These are phyloP conservation scores for Halocynthia roretzi DNA, from an alignment of 23 tunicate species.

Conservation along the genomic window DNA sequence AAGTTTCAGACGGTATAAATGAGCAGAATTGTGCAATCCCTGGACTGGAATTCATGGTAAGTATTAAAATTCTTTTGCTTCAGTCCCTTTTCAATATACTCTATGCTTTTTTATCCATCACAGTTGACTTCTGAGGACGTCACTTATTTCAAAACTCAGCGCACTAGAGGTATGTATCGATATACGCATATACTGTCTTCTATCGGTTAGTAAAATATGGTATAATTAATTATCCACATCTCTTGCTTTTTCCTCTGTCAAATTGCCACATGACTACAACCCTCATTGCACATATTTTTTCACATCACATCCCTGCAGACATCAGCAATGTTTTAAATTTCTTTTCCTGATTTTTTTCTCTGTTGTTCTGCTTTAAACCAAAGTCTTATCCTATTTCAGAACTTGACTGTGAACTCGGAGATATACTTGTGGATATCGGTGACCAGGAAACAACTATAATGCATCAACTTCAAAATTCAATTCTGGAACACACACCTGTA, in stretches of 20 bases:
- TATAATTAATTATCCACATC: too few relatives aligned
- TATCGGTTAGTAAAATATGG: too few relatives aligned
- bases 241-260: too few relatives aligned
- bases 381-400: background rate
- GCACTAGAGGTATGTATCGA: conserved; percentile 22
- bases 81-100: background rate
- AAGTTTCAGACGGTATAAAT: background rate
- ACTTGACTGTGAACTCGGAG: conserved; percentile 69
- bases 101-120: background rate
- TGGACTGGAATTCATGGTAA: conserved; percentile 45
- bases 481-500: conserved; percentile 19
- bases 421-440: conserved; percentile 74
- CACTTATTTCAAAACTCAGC: conserved; percentile 64
- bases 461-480: conserved; percentile 51
- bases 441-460: conserved; percentile 45
- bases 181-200: too few relatives aligned
- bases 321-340: too few relatives aligned
- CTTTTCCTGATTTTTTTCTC: too few relatives aligned
- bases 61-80: background rate
- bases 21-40: conserved; percentile 24
- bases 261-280: too few relatives aligned
- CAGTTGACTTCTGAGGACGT: conserved; percentile 54
- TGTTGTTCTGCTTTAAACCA: too few relatives aligned
- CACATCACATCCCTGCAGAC: too few relatives aligned
- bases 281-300: too few relatives aligned